Evolutionary conservation across 2,797 vertebrate species (phyloP).

Genomic region (Poeciliopsis turneri): DNA sequence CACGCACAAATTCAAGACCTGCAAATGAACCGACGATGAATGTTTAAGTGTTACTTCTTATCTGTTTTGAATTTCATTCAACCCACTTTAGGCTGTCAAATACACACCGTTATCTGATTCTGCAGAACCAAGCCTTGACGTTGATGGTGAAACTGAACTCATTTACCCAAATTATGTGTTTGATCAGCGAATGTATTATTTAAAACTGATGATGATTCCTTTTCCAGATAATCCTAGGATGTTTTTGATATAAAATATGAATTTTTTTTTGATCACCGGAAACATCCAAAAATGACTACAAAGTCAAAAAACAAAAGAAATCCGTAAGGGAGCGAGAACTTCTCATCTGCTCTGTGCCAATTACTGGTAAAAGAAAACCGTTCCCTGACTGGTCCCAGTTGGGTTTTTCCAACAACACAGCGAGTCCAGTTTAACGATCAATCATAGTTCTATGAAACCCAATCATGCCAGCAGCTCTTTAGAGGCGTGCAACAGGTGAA

Average conservation of each 20-base stretch:
- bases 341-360: conserved; percentile 13
- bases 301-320: not conserved
- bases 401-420: conserved; percentile 59
- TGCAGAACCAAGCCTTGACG: not conserved
- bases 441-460: conserved; percentile 58
- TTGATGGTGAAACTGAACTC: not conserved
- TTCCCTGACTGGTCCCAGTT: conserved; percentile 36
- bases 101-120: not conserved
- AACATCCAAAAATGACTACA: not conserved
- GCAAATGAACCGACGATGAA: not conserved
- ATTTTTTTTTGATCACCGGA: too few species aligned
- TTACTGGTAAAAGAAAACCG: conserved; percentile 58
- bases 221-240: not conserved
- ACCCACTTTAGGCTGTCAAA: not conserved
- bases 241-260: not conserved
- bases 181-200: not conserved
- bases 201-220: not conserved
- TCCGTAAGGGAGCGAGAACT: not conserved
- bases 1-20: not conserved
- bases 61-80: not conserved
- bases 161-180: not conserved
- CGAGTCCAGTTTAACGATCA: conserved; percentile 64
- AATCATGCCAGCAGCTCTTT: conserved; percentile 58
- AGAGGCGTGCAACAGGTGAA: conserved; percentile 65
- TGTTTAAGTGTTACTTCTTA: not conserved